These are phyloP conservation scores for Clarias laeviceps DNA, from an alignment of 2,797 vertebrate species.

Conservation along the genomic window DNA sequence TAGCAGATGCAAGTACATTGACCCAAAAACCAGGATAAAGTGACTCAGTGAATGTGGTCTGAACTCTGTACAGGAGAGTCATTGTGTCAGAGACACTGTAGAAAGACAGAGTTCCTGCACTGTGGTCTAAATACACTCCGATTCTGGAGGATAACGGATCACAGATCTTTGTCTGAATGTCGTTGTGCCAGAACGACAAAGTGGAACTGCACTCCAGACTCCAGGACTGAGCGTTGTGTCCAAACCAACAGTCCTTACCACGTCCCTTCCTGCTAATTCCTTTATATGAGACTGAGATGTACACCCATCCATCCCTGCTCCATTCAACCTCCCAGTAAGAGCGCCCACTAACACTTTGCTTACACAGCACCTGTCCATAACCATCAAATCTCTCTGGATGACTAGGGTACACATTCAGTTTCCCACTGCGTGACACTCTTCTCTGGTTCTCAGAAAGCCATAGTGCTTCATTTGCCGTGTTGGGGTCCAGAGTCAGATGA, in stretches of 20 bases:
- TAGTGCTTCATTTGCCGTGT: conserved; percentile 26
- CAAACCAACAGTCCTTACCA: conserved; percentile 38
- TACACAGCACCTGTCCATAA: conserved; percentile 48
- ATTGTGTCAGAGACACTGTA: conserved; percentile 48
- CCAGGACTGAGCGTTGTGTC: conserved; percentile 51
- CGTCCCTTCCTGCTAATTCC: conserved; percentile 45
- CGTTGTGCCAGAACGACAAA: conserved; percentile 38
- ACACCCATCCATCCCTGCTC: conserved; percentile 38
- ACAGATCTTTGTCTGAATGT: conserved; percentile 27
- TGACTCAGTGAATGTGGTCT: conserved; percentile 45
- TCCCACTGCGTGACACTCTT: conserved; percentile 12
- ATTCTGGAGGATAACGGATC: conserved; percentile 8
- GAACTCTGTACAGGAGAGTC: conserved; percentile 44
- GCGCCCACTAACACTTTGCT: conserved; percentile 42
- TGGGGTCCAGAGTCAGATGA: conserved; percentile 33
- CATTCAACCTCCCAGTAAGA: conserved; percentile 55
- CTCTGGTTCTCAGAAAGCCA: conserved; percentile 38
- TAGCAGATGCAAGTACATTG: conserved; percentile 38
- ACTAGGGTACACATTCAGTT: conserved; percentile 1
- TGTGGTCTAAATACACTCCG: conserved; percentile 51
- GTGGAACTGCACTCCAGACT: conserved; percentile 28
- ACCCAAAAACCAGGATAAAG: conserved; percentile 47
- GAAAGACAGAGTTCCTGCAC: conserved; percentile 45
- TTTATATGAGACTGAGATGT: conserved; percentile 46
- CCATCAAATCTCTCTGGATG: conserved; percentile 47